These are phyloP conservation scores for Spodoptera picta DNA, from an alignment of 2,888 invertebrate species.

Conservation along the genomic window DNA sequence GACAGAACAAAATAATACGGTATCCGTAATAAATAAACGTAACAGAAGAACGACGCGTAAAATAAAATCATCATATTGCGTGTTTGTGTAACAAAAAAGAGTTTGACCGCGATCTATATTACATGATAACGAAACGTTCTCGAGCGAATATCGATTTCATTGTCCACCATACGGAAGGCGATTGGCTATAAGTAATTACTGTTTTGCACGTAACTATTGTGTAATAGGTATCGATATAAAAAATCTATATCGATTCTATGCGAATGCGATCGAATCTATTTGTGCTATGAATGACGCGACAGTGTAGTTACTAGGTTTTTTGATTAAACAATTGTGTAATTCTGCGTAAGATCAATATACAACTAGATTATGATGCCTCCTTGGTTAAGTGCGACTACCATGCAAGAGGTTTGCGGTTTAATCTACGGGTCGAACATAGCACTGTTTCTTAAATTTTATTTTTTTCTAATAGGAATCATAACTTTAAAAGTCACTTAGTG, in stretches of 20 bases:
- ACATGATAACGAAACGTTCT: slow-evolving; percentile 75
- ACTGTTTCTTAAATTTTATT: no score
- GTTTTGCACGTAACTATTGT: slow-evolving; percentile 82
- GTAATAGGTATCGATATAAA: slow-evolving; percentile 73
- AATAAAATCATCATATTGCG: slow-evolving; percentile 76
- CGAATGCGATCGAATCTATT: slow-evolving; percentile 59
- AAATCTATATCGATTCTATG: slow-evolving; percentile 65
- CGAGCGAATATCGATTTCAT: slow-evolving; percentile 82
- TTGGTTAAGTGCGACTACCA: no score
- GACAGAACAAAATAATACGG: slow-evolving; percentile 41
- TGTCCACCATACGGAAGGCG: slow-evolving; percentile 83
- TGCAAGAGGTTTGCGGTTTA: no score
- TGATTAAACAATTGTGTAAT: slow-evolving; percentile 55
- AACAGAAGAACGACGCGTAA: slow-evolving; percentile 56
- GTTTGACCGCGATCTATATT: slow-evolving; percentile 80
- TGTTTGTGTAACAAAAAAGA: slow-evolving; percentile 78
- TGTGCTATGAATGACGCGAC: slow-evolving; percentile 53
- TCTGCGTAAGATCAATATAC: slow-evolving; percentile 38
- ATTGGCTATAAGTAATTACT: slow-evolving; percentile 76
- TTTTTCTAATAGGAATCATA: no score
- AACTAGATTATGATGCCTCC: slow-evolving; percentile 22
- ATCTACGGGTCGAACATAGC: no score
- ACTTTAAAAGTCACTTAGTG: no score
- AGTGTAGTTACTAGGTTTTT: slow-evolving; percentile 57
- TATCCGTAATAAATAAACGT: slow-evolving; percentile 47